Conservation (phyloP, 2,888 invertebrate genomes). For the Anagyrus pseudococci region DNA sequence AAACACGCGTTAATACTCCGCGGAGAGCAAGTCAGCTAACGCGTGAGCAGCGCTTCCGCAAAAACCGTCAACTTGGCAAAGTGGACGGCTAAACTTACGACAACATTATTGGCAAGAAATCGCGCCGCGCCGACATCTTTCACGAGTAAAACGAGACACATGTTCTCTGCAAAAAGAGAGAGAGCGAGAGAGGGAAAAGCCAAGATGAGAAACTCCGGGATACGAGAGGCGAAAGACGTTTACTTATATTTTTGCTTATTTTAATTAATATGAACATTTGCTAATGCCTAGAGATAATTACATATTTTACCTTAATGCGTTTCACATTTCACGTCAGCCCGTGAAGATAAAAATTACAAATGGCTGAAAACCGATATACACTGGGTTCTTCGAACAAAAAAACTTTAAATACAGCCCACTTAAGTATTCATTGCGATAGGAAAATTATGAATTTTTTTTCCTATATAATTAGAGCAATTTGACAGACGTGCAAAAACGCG, state of each 20-base stretch:
- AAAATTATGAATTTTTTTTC: no score
- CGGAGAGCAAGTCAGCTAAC: neutral
- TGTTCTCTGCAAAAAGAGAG: neutral
- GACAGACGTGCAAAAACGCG: no score
- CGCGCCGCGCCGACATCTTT: conserved; percentile 15
- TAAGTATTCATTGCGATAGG: no score
- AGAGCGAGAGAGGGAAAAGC: neutral
- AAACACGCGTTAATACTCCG: conserved; percentile 2
- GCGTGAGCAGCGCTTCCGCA: conserved; percentile 30
- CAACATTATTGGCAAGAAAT: conserved; percentile 34
- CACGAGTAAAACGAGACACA: conserved; percentile 18
- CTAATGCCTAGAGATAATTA: conserved; percentile 6
- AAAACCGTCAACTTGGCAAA: conserved; percentile 31
- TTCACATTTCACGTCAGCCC: neutral
- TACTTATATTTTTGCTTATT: conserved; percentile 3
- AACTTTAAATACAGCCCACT: no score
- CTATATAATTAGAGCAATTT: no score
- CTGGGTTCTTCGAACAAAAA: no score
- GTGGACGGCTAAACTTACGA: conserved; percentile 24
- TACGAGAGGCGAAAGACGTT: conserved; percentile 1
- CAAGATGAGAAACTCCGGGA: neutral
- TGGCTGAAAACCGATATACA: no score
- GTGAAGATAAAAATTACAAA: neutral
- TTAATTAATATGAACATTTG: conserved; percentile 9
- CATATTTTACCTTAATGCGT: conserved; percentile 10